Evolutionary conservation across 2,113 vertebrate species (phyloP).

Genomic region (Oreamnos americanus): DNA sequence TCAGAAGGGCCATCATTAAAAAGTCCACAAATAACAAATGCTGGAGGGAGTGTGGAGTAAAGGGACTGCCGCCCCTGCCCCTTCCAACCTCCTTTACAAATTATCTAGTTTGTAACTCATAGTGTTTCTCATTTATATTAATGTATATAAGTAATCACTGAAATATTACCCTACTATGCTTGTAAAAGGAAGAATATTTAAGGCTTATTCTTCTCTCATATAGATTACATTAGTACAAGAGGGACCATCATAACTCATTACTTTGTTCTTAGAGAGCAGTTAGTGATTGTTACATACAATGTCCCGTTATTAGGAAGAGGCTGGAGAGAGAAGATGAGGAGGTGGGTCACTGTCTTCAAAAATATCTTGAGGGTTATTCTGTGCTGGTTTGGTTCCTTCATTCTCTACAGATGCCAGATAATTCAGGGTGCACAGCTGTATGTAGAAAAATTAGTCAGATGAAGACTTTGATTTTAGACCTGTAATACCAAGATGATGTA

Average conservation of each 20-base stretch:
- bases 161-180: not conserved
- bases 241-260: not conserved
- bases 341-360: not conserved
- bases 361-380: not conserved
- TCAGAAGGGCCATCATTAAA: not conserved
- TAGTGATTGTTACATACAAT: not conserved
- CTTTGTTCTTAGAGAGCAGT: not conserved
- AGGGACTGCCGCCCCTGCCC: fast-evolving
- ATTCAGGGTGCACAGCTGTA: not conserved
- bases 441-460: not conserved
- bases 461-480: constrained; percentile 5
- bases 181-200: not conserved
- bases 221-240: not conserved
- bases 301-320: not conserved
- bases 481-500: not conserved
- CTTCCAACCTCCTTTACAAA: fast-evolving
- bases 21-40: not conserved
- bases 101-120: not conserved
- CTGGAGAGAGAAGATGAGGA: not conserved
- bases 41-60: not conserved
- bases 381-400: not conserved
- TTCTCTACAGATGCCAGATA: not conserved
- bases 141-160: not conserved
- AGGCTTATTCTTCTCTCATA: not conserved
- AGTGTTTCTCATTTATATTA: not conserved